Evolutionary conservation across 23 tunicate genomes (phyloP).

Genomic region (Ciona savignyi): DNA sequence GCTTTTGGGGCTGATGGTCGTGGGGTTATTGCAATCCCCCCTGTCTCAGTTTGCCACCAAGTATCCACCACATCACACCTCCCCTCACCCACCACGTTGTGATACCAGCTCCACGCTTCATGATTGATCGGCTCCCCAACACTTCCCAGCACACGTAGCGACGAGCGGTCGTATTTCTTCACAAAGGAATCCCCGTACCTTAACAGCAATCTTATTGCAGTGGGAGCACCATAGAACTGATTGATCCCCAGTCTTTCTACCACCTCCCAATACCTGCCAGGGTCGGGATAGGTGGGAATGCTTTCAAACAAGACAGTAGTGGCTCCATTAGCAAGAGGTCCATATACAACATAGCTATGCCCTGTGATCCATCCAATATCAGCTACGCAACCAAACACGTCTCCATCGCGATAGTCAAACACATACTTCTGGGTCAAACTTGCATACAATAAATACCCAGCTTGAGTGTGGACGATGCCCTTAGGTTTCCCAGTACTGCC

Average conservation of each 20-base stretch:
- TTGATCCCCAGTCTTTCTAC: slow-evolving; percentile 86
- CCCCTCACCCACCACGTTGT: slow-evolving; percentile 67
- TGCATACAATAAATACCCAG: slow-evolving; percentile 92
- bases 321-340: slow-evolving; percentile 81
- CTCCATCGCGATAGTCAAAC: slow-evolving; percentile 67
- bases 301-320: slow-evolving; percentile 91
- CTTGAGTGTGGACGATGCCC: slow-evolving; percentile 89
- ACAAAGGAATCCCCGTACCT: slow-evolving; percentile 78
- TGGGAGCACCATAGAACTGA: slow-evolving; percentile 95
- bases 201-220: slow-evolving; percentile 82
- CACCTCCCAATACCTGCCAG: slow-evolving; percentile 99
- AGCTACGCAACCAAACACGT: slow-evolving; percentile 95
- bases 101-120: slow-evolving; percentile 98
- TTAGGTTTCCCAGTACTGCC: slow-evolving; percentile 99
- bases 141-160: slow-evolving; percentile 68
- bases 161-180: slow-evolving; percentile 74
- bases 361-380: slow-evolving; percentile 99
- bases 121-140: slow-evolving; percentile 95
- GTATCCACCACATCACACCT: slow-evolving; percentile 88
- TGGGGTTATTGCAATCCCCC: slow-evolving; percentile 85
- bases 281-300: slow-evolving; percentile 89
- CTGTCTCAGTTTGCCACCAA: slow-evolving; percentile 99
- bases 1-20: slow-evolving; percentile 66
- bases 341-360: slow-evolving; percentile 94
- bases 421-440: slow-evolving; percentile 68